A percentile compares a stretch with the other conserved stretches of the same genome.
Evolutionary conservation across 2,797 vertebrate species (phyloP).

Genomic region (Aplochiton taeniatus): DNA sequence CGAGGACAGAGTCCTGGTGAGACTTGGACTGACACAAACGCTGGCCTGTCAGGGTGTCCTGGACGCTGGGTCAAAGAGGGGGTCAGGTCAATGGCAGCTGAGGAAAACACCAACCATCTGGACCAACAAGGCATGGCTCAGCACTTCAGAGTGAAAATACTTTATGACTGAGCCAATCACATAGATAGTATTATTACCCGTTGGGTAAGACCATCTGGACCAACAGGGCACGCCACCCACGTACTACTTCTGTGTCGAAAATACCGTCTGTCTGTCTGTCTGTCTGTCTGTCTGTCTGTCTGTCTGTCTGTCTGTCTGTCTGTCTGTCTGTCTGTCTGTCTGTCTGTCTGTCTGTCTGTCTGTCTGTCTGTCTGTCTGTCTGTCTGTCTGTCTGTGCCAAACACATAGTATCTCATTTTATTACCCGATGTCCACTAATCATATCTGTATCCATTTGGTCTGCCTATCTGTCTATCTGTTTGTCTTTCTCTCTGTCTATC

Average conservation of each 20-base stretch:
- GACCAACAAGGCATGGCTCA: too few species aligned
- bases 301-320: slow-evolving; percentile 37
- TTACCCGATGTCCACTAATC: too few species aligned
- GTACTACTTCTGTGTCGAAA: slow-evolving; percentile 3
- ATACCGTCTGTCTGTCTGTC: slow-evolving; percentile 20
- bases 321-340: slow-evolving; percentile 9
- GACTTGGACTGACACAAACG: slow-evolving; percentile 95
- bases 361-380: too few species aligned
- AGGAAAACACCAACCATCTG: slow-evolving; percentile 22
- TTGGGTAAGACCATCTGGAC: not conserved
- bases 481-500: too few species aligned
- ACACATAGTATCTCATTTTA: too few species aligned
- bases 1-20: slow-evolving; percentile 90
- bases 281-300: slow-evolving; percentile 19
- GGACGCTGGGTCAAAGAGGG: slow-evolving; percentile 69
- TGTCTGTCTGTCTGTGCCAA: too few species aligned
- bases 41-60: slow-evolving; percentile 97
- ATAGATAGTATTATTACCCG: too few species aligned
- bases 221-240: not conserved
- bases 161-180: too few species aligned
- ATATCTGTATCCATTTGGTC: too few species aligned
- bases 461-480: not conserved
- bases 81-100: slow-evolving; percentile 29
- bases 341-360: not conserved
- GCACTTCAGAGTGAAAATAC: too few species aligned